These are phyloP conservation scores for Ceratina japonica DNA, from an alignment of 1,140 invertebrate genomes.

Conservation along the genomic window DNA sequence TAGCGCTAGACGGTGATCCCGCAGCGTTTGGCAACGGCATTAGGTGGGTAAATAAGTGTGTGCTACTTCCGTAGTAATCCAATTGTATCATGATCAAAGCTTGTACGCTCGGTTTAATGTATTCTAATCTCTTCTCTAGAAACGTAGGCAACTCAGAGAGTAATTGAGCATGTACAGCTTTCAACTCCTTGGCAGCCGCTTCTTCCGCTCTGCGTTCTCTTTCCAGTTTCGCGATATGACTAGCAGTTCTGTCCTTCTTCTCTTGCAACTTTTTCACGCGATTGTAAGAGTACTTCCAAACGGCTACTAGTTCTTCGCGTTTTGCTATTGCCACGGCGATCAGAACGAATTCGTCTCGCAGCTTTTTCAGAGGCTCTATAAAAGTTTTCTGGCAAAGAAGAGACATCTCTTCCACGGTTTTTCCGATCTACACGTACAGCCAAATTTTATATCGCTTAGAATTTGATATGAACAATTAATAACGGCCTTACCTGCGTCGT, in stretches of 20 bases:
- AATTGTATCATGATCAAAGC: conserved; percentile 78
- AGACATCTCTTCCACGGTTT: conserved; percentile 70
- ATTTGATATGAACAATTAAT: neutral
- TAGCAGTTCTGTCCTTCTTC: conserved; percentile 75
- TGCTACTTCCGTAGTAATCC: conserved; percentile 77
- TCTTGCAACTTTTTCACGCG: conserved; percentile 75
- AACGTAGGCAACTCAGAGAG: conserved; percentile 71
- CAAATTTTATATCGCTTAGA: neutral
- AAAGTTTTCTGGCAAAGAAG: conserved; percentile 71
- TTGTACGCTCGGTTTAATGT: conserved; percentile 76
- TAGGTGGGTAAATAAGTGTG: conserved; percentile 75
- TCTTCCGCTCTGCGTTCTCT: conserved; percentile 71
- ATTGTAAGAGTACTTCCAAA: conserved; percentile 69
- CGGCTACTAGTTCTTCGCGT: conserved; percentile 73
- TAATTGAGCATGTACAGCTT: conserved; percentile 68
- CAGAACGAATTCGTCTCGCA: conserved; percentile 71
- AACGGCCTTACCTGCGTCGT: conserved; percentile 71
- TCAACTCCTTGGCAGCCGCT: conserved; percentile 70
- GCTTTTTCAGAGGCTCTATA: conserved; percentile 76
- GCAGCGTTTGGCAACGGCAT: conserved; percentile 64
- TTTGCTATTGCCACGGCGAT: conserved; percentile 70
- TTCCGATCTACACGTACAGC: conserved; percentile 66
- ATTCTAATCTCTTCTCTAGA: conserved; percentile 73
- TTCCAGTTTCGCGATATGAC: conserved; percentile 75
- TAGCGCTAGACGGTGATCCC: conserved; percentile 59